These are phyloP conservation scores for Rhorus exstirpatorius DNA, from an alignment of 2,888 invertebrate species.

Conservation along the genomic window DNA sequence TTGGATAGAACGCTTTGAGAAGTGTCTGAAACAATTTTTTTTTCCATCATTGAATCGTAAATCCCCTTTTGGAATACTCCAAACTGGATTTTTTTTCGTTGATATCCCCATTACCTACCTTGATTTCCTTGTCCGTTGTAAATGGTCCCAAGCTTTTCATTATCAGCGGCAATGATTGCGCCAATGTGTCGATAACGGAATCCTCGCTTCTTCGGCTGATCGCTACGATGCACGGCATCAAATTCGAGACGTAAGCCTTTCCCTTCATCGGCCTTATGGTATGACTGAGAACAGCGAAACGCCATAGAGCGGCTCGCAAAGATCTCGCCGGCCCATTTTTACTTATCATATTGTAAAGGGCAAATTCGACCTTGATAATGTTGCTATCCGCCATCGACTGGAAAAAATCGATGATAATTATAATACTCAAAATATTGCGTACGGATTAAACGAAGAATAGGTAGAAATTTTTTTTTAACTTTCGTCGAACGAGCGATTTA, in stretches of 20 bases:
- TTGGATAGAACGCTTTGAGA: slow-evolving; percentile 88
- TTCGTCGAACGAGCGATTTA: too few species aligned
- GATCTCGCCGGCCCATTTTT: slow-evolving; percentile 91
- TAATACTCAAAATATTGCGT: neutral
- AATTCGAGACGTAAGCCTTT: slow-evolving; percentile 91
- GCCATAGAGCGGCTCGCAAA: slow-evolving; percentile 91
- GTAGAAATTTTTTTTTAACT: too few species aligned
- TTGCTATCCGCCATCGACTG: slow-evolving; percentile 89
- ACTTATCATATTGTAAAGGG: slow-evolving; percentile 94
- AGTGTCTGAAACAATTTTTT: slow-evolving; percentile 77
- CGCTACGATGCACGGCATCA: slow-evolving; percentile 91
- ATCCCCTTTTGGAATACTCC: too few species aligned
- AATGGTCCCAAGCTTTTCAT: slow-evolving; percentile 90
- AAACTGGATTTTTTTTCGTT: neutral
- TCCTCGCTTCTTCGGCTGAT: slow-evolving; percentile 92
- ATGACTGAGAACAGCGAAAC: slow-evolving; percentile 92
- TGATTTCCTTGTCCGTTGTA: slow-evolving; percentile 91
- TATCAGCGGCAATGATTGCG: slow-evolving; percentile 89
- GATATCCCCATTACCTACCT: slow-evolving; percentile 87
- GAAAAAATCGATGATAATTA: slow-evolving; percentile 41
- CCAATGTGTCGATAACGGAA: slow-evolving; percentile 90
- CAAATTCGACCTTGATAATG: slow-evolving; percentile 92
- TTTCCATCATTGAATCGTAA: slow-evolving; percentile 13
- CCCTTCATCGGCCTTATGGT: slow-evolving; percentile 92
- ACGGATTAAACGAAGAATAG: too few species aligned